These are phyloP conservation scores for Dasysyrphus albostriatus DNA, from an alignment of 2,888 invertebrate genomes.

Conservation along the genomic window DNA sequence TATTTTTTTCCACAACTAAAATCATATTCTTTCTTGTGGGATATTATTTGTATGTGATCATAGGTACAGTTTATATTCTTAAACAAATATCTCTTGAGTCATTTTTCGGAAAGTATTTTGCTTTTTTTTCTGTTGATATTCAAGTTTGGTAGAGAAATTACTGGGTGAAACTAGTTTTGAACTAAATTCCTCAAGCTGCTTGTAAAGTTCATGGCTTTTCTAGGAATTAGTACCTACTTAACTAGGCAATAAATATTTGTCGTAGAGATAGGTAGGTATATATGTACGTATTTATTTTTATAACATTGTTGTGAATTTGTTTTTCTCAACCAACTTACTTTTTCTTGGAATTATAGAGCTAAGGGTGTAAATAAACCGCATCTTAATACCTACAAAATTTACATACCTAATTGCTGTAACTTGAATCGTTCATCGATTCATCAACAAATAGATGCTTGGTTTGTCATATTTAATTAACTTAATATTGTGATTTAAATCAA, in stretches of 20 bases:
- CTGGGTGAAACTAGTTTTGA: conserved; percentile 11
- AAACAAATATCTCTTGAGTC: neutral
- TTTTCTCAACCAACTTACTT: neutral
- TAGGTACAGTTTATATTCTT: neutral
- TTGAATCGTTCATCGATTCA: no score
- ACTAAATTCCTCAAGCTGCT: conserved; percentile 8
- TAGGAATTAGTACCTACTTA: neutral
- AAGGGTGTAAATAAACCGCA: no score
- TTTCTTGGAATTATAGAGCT: neutral
- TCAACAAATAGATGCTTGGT: no score
- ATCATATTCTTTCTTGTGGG: neutral
- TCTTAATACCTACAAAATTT: no score
- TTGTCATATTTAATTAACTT: no score
- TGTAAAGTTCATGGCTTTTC: conserved; percentile 31
- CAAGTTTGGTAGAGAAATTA: neutral
- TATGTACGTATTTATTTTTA: neutral
- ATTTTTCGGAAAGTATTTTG: neutral
- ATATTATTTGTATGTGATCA: neutral
- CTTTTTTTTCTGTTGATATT: neutral
- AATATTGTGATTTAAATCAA: no score
- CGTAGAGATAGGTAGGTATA: neutral
- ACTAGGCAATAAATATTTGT: neutral
- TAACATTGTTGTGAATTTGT: no score
- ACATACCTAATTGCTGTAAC: no score
- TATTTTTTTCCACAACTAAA: neutral